Percentiles rank a stretch among this genome's conserved stretches.
Conservation (phyloP, 35 echinoderm and acorn worm species). For the Apostichopus parvimensis region DNA sequence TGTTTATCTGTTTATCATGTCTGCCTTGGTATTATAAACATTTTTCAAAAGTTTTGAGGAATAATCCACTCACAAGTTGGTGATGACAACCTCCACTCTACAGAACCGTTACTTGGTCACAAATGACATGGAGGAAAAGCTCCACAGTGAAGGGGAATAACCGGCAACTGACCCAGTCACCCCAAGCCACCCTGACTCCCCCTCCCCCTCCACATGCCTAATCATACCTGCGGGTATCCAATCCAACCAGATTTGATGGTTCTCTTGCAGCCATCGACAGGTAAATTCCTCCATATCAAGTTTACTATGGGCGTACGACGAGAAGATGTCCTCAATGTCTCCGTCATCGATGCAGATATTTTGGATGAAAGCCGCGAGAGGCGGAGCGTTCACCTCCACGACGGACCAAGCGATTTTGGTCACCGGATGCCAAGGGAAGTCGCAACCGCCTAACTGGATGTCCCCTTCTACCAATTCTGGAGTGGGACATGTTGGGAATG, state of each 20-base stretch:
- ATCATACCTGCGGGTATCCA: slow-evolving; percentile 45
- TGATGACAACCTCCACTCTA: too few relatives aligned
- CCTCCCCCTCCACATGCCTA: too few relatives aligned
- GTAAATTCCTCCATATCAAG: slow-evolving; percentile 26
- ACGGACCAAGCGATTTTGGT: slow-evolving; percentile 30
- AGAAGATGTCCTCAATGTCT: not conserved
- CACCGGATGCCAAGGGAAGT: slow-evolving; percentile 28
- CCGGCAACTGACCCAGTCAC: too few relatives aligned
- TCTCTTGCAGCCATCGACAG: slow-evolving; percentile 46
- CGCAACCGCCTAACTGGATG: slow-evolving; percentile 28
- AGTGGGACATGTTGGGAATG: slow-evolving; percentile 36
- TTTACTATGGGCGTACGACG: not conserved
- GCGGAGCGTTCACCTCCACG: slow-evolving; percentile 16
- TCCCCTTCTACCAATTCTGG: slow-evolving; percentile 18
- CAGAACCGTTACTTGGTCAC: too few relatives aligned
- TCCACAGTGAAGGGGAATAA: too few relatives aligned
- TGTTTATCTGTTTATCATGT: too few relatives aligned
- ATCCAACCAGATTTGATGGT: slow-evolving; percentile 40
- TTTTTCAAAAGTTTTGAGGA: too few relatives aligned
- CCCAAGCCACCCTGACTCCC: too few relatives aligned
- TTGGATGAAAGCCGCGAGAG: not conserved
- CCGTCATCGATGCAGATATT: slow-evolving; percentile 33
- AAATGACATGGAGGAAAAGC: too few relatives aligned
- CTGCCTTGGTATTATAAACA: too few relatives aligned
- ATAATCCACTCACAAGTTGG: too few relatives aligned